Conservation (phyloP, 1,140 invertebrate genomes). For the Muscidifurax raptorellus region DNA sequence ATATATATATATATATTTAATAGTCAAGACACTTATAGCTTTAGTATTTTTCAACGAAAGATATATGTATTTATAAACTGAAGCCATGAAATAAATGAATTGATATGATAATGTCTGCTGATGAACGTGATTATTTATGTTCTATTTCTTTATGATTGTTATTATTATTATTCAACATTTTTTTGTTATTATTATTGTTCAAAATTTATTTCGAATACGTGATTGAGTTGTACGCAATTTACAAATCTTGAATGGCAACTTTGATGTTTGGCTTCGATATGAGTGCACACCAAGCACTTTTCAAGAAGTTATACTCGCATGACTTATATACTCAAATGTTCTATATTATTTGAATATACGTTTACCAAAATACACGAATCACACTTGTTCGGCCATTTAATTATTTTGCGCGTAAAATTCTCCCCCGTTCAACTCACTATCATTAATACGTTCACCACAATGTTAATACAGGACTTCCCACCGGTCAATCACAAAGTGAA, state of each 20-base stretch:
- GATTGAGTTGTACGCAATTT: background rate
- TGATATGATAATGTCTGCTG: too few species aligned
- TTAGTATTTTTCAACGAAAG: too few species aligned
- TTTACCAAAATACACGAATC: background rate
- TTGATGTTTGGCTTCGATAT: background rate
- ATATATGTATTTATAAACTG: too few species aligned
- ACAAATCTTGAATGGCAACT: background rate
- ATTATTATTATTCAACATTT: too few species aligned
- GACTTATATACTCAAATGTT: background rate
- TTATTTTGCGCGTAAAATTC: background rate
- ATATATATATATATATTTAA: too few species aligned
- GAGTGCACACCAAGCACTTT: background rate
- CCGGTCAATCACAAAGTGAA: constrained; percentile 78
- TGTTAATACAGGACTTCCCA: constrained; percentile 74
- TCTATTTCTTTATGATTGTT: too few species aligned
- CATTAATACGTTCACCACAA: too few species aligned
- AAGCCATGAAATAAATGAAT: too few species aligned
- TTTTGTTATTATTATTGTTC: too few species aligned
- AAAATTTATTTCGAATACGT: background rate
- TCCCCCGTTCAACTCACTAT: too few species aligned
- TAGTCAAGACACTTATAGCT: too few species aligned
- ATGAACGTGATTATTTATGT: too few species aligned
- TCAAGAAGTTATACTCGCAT: background rate
- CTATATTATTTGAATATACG: background rate
- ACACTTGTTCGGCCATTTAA: background rate